These are phyloP conservation scores for Zaprionus obscuricornis DNA, from an alignment of 2,888 invertebrate species.

Conservation along the genomic window DNA sequence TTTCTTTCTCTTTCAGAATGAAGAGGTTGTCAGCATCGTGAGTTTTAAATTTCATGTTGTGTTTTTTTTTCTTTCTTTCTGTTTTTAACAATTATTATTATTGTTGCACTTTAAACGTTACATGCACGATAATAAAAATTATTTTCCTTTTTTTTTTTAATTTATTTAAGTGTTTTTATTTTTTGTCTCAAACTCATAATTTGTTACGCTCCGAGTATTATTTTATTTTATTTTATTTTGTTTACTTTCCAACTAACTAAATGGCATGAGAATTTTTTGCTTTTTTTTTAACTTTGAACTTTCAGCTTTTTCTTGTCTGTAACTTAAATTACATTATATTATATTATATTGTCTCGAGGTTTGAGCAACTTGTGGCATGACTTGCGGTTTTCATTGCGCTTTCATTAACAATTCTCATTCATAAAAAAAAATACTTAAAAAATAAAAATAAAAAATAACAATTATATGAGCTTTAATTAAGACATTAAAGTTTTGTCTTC, in stretches of 20 bases:
- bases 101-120: slow-evolving; percentile 28
- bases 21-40: slow-evolving; percentile 83
- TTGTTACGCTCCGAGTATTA: slow-evolving; percentile 24
- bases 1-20: slow-evolving; percentile 82
- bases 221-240: slow-evolving; percentile 9
- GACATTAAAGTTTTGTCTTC: slow-evolving; percentile 23
- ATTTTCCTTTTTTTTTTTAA: slow-evolving; percentile 3
- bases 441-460: slow-evolving; percentile 41
- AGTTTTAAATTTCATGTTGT: slow-evolving; percentile 79
- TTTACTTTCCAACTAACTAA: slow-evolving; percentile 32
- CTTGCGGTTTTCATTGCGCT: slow-evolving; percentile 38
- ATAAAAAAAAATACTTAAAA: slow-evolving; percentile 37
- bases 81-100: slow-evolving; percentile 25
- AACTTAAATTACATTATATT: slow-evolving; percentile 5
- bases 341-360: slow-evolving; percentile 1
- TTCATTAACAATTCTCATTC: slow-evolving; percentile 51
- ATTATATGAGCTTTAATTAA: slow-evolving; percentile 53
- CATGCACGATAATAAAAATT: slow-evolving; percentile 40
- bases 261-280: slow-evolving; percentile 33
- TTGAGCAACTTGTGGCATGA: slow-evolving; percentile 32
- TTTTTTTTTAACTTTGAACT: slow-evolving; percentile 41
- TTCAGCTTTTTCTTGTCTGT: slow-evolving; percentile 35
- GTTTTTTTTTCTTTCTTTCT: no score
- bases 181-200: slow-evolving; percentile 17
- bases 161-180: slow-evolving; percentile 17